Percentiles rank a stretch among this genome's conserved stretches.
These are phyloP conservation scores for Ispidina lecontei DNA, from an alignment of 2,797 vertebrate species.

Conservation along the genomic window DNA sequence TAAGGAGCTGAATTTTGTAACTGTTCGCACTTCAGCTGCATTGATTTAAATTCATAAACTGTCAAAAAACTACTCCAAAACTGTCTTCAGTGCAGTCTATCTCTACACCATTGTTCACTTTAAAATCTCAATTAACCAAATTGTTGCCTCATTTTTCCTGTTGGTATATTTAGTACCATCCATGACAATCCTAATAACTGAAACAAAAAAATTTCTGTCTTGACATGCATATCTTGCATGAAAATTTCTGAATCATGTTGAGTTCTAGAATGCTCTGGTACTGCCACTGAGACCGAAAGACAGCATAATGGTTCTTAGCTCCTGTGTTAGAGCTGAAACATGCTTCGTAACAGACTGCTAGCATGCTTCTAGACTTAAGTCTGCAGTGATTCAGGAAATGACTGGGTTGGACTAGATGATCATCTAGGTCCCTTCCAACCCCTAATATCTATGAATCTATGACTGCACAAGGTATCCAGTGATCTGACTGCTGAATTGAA, in stretches of 20 bases:
- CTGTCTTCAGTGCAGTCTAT: background rate
- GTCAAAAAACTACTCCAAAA: background rate
- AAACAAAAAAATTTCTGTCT: background rate
- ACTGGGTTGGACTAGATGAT: no score
- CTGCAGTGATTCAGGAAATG: background rate
- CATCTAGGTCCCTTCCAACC: no score
- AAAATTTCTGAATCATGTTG: background rate
- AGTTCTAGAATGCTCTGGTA: background rate
- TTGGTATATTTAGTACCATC: background rate
- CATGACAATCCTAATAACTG: background rate
- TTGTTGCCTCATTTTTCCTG: background rate
- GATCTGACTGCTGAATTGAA: background rate
- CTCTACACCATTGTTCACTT: background rate
- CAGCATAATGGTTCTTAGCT: background rate
- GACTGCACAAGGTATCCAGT: background rate
- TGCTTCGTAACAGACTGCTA: background rate
- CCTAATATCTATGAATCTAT: no score
- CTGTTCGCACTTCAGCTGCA: background rate
- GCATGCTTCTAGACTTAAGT: background rate
- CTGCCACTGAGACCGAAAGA: accelerated
- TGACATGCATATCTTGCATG: background rate
- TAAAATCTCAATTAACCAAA: background rate
- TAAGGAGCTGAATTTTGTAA: background rate
- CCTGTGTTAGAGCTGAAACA: background rate
- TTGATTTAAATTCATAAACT: background rate